Conservation (phyloP, 2,113 vertebrate species). For the Paradisaea rubra region DNA sequence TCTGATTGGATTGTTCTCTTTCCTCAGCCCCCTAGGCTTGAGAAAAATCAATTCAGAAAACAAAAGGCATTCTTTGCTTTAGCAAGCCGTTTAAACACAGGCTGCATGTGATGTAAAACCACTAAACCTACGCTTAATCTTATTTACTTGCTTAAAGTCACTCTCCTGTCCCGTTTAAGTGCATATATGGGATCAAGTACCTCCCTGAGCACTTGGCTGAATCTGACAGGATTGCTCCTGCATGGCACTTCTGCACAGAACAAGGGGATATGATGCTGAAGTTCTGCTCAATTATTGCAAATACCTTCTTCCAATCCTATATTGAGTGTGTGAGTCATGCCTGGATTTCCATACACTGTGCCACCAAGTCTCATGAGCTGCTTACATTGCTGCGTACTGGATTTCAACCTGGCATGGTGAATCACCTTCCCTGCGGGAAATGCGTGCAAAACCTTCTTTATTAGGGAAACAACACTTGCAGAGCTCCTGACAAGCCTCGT, state of each 20-base stretch:
- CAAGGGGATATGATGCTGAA: background rate
- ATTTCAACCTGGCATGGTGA: background rate
- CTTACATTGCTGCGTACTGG: background rate
- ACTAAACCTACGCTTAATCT: background rate
- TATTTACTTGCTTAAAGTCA: background rate
- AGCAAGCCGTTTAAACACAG: background rate
- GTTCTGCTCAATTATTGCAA: background rate
- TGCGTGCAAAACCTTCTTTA: fast-evolving
- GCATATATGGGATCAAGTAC: background rate
- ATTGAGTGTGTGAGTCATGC: background rate
- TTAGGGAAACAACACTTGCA: background rate
- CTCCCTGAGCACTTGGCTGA: background rate
- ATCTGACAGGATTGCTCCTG: background rate
- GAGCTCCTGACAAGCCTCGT: background rate
- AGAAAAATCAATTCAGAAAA: background rate
- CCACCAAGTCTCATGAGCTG: background rate
- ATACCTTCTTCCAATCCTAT: background rate
- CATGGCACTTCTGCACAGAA: background rate
- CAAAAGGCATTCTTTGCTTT: background rate
- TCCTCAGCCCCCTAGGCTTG: background rate
- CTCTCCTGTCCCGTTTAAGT: background rate
- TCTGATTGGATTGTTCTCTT: background rate
- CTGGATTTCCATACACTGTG: background rate
- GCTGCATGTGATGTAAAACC: background rate
- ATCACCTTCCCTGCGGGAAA: background rate